Percentiles rank a stretch among this genome's conserved stretches.
Evolutionary conservation across 2,888 invertebrate genomes (phyloP).

Genomic region (Amaurobius ferox): DNA sequence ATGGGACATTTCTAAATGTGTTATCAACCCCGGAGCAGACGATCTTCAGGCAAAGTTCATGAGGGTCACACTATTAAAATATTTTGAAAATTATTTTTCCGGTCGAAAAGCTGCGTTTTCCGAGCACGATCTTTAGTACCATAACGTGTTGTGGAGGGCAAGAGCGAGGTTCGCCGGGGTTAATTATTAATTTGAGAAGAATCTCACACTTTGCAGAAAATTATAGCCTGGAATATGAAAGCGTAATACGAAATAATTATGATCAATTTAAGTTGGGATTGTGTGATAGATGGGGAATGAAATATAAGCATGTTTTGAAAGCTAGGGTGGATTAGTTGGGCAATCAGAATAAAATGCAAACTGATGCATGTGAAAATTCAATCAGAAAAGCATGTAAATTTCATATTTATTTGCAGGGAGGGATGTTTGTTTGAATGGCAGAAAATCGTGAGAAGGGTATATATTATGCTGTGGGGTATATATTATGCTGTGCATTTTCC

Average conservation of each 20-base stretch:
- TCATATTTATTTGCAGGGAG: no score
- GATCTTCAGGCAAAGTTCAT: background rate
- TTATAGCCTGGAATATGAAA: no score
- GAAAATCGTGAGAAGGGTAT: no score
- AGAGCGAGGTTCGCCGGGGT: background rate
- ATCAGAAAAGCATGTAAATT: no score
- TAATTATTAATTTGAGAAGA: background rate
- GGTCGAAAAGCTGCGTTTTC: background rate
- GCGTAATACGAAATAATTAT: background rate
- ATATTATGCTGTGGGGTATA: no score
- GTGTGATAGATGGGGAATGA: no score
- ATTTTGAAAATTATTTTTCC: background rate
- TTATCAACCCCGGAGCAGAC: background rate
- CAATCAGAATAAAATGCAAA: no score
- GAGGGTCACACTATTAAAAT: background rate
- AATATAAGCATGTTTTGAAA: no score
- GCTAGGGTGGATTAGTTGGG: no score
- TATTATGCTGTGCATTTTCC: no score
- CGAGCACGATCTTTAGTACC: background rate
- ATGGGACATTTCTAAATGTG: background rate
- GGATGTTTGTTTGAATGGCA: no score
- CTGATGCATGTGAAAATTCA: no score
- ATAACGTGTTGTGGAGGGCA: background rate
- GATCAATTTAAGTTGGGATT: background rate
- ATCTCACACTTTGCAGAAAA: background rate